phyloP scores from a whole-genome alignment of 2,888 invertebrate species.

The Alsophila aescularia region DNA sequence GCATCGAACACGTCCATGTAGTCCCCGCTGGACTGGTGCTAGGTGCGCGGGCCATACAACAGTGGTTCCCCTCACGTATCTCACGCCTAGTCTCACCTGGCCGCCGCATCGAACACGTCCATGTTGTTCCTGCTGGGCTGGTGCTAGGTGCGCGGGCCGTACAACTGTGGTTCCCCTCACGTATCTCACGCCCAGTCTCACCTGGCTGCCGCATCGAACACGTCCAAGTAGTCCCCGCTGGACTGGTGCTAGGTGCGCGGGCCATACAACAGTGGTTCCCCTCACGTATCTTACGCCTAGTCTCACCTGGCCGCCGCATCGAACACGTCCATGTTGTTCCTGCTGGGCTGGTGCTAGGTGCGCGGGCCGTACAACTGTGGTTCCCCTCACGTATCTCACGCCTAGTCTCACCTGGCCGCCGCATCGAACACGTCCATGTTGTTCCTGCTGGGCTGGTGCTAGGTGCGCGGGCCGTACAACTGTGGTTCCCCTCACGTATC shows the following conservation, averaged over 20 bases:
- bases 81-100: not conserved
- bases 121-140: no score
- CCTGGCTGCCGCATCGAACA: not conserved
- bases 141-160: no score
- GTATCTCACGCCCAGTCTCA: not conserved
- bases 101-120: no score
- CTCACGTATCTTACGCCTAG: not conserved
- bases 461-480: no score
- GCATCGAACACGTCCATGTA: constrained; percentile 98
- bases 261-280: not conserved
- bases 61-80: not conserved
- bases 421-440: no score
- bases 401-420: no score
- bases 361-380: not conserved
- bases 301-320: constrained; percentile 93
- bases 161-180: no score
- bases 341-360: constrained; percentile 92
- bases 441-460: no score
- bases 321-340: constrained; percentile 96
- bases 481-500: no score
- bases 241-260: no score
- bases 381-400: not conserved
- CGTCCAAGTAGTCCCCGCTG: no score
- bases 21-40: constrained; percentile 94
- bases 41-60: constrained; percentile 90